phyloP scores from a whole-genome alignment of 2,113 vertebrate species.

The Gymnorhina tibicen region DNA sequence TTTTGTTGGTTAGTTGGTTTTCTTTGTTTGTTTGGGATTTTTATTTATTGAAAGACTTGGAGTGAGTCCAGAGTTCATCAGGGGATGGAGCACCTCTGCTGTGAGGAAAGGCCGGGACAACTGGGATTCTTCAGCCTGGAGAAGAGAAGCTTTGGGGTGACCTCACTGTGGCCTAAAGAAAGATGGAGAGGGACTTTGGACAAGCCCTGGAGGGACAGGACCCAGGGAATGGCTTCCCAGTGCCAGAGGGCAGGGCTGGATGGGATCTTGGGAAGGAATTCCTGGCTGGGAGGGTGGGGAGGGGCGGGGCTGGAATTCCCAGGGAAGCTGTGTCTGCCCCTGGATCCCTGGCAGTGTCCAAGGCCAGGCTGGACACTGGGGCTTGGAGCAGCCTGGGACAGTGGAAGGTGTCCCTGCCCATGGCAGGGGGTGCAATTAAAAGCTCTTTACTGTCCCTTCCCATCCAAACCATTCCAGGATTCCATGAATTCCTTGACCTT shows the following conservation, averaged over 20 bases:
- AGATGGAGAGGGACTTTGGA: background rate
- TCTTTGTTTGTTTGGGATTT: background rate
- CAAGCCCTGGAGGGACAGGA: background rate
- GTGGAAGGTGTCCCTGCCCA: background rate
- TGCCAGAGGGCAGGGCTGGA: background rate
- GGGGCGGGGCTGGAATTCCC: background rate
- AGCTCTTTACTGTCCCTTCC: background rate
- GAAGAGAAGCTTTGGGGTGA: background rate
- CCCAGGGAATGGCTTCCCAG: background rate
- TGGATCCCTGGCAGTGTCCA: background rate
- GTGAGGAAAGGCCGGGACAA: background rate
- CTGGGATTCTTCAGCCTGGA: background rate
- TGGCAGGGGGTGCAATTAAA: too few relatives aligned
- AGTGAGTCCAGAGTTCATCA: fast-evolving
- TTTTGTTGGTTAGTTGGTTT: background rate
- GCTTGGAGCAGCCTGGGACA: fast-evolving
- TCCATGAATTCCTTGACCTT: background rate
- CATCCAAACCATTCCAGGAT: background rate
- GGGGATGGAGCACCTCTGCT: background rate
- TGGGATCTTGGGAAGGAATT: background rate
- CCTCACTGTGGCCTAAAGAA: background rate
- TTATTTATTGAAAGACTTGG: background rate
- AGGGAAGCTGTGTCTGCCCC: background rate
- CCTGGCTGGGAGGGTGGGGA: background rate
- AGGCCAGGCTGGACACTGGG: background rate